Percentiles rank a stretch among this genome's conserved stretches.
Evolutionary conservation across 2,797 vertebrate species (phyloP).

Genomic region (Tachyglossus aculeatus): DNA sequence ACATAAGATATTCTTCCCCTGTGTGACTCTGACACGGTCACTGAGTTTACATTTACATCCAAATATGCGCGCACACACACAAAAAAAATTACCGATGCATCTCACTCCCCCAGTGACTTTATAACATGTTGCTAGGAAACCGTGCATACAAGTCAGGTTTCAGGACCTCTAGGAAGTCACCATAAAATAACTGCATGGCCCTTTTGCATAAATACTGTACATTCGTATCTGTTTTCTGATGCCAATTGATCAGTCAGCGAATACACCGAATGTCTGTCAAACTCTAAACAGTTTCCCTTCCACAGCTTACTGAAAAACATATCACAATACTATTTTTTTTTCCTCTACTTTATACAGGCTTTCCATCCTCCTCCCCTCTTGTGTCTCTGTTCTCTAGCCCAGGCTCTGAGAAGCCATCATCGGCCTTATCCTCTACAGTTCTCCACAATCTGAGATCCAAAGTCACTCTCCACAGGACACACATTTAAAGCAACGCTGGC

Average conservation of each 20-base stretch:
- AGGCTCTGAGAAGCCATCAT: background rate
- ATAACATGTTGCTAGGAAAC: conserved; percentile 86
- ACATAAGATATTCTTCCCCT: conserved; percentile 40
- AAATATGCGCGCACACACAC: conserved; percentile 71
- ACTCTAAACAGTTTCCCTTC: conserved; percentile 60
- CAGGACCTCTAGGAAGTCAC: conserved; percentile 80
- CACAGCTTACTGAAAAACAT: conserved; percentile 47
- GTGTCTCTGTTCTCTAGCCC: conserved; percentile 13
- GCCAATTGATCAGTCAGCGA: conserved; percentile 70
- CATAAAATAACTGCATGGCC: conserved; percentile 78
- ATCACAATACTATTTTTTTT: conserved; percentile 11
- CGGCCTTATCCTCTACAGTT: background rate
- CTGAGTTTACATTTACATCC: conserved; percentile 77
- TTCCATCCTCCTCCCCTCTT: background rate
- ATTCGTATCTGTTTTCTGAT: conserved; percentile 73
- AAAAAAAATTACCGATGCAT: conserved; percentile 77
- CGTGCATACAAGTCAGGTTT: conserved; percentile 83
- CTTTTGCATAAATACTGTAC: conserved; percentile 78
- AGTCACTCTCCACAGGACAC: background rate
- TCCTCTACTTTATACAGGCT: background rate
- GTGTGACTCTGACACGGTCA: conserved; percentile 55
- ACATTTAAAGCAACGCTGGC: background rate
- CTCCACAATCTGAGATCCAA: background rate
- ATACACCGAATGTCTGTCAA: conserved; percentile 66
- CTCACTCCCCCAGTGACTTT: conserved; percentile 77